phyloP scores from a whole-genome alignment of 37 sponge, comb jelly and placozoan species.

The Hexactinellida sp. region DNA sequence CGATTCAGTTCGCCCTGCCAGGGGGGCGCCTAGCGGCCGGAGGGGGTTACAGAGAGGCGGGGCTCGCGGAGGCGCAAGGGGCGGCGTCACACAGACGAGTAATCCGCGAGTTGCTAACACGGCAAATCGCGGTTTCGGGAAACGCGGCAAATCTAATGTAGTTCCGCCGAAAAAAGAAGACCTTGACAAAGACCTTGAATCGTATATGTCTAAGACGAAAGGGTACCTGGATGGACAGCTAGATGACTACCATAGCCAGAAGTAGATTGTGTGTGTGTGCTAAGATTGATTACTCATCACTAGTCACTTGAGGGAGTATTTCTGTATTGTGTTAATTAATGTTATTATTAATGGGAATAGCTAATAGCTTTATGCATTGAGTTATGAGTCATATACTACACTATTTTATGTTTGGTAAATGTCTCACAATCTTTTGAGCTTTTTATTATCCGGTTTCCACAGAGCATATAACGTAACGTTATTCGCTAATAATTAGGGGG shows the following conservation, averaged over 20 bases:
- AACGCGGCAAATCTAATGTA: not conserved
- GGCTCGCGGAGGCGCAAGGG: not conserved
- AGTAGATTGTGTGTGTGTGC: not conserved
- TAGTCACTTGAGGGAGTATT: not conserved
- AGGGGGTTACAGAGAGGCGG: not conserved
- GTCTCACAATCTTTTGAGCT: no score
- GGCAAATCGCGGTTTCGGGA: not conserved
- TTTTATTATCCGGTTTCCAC: no score
- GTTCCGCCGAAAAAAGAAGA: not conserved
- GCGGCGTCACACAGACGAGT: not conserved
- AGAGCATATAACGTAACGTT: no score
- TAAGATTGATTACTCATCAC: not conserved
- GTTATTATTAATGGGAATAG: no score
- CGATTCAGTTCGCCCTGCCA: not conserved
- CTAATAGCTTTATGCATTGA: no score
- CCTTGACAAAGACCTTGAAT: not conserved
- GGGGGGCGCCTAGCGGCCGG: not conserved
- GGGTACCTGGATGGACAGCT: not conserved
- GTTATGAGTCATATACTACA: no score
- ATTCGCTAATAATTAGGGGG: no score
- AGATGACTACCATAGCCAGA: not conserved
- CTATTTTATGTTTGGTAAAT: no score
- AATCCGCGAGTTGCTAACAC: not conserved
- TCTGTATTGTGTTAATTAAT: no score
- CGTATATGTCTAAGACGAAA: not conserved